Evolutionary conservation across 2,113 vertebrate genomes (phyloP), one percentile per base, ranked within the genome.

Genomic region (Nycticebus coucang): DNA sequence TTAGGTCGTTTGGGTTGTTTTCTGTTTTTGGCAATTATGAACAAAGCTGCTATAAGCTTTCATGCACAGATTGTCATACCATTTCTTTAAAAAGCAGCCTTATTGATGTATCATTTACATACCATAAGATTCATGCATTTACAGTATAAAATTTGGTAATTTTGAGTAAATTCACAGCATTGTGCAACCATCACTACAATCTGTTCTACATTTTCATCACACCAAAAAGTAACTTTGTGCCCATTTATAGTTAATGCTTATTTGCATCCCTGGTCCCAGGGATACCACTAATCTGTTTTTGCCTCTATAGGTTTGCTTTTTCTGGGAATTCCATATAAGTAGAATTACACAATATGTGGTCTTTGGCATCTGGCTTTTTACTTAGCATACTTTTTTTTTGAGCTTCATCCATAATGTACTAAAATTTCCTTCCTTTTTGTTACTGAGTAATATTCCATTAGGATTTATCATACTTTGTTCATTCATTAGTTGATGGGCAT

Each of bases 51-150:
- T 89, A 8, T 69, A 60, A 57, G 74, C 13, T 30, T 68, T 66
- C 4, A 59, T 26, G 74, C 10, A 12, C 5, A 69, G 19, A 72
- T 71, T 59, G 41, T 15, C 62, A 30, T 95, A 35, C n/a, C 30
- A 14, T 86, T 53, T 60, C 81, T 22, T 13, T 64, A 26, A 64
- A 62, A 91, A 87, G 88, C 28, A 83, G 13, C n/a, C 28, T 83
- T 87, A 64, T 5, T 84, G 86, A 87, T 21, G 14, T 86, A 45
- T 74, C 53, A 87, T 89, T 93, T 93, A 86, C 6, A 74, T 74
- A 50, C 64, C 12, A 2, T 60, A 89, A 60, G 13, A 92, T 37
- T 75, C n/a, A 60, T 28, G 26, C 28, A 53, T 41, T 81, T 87
- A 89, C 89, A 74, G 62, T 84, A 1, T 83, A 74, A 88, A 72